phyloP scores from a whole-genome alignment of 2,797 vertebrate species.

The Botia kubotai region DNA sequence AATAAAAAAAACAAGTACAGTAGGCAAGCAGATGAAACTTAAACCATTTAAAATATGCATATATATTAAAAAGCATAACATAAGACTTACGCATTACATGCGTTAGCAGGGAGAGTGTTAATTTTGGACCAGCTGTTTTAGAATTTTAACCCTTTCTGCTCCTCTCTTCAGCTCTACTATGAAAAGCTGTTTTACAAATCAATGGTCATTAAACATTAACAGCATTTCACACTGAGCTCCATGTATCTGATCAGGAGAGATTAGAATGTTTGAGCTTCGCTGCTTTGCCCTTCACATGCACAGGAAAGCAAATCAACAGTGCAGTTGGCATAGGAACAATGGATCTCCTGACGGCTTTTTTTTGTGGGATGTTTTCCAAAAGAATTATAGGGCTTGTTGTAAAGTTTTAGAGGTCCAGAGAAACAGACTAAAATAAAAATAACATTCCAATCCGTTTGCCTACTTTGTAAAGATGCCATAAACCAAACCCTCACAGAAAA shows the following conservation, averaged over 20 bases:
- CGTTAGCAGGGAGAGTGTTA: too few relatives aligned
- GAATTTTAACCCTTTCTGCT: background rate
- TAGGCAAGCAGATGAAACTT: too few relatives aligned
- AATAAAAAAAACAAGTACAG: too few relatives aligned
- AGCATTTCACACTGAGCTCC: constrained; percentile 50
- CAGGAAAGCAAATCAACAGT: constrained; percentile 35
- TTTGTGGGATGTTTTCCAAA: constrained; percentile 28
- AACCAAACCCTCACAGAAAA: too few relatives aligned
- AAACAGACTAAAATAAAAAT: constrained; percentile 6
- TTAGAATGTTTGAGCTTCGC: constrained; percentile 51
- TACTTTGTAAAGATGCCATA: background rate
- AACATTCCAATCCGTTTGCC: background rate
- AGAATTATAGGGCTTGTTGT: constrained; percentile 27
- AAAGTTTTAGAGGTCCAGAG: constrained; percentile 11
- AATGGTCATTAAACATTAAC: constrained; percentile 57
- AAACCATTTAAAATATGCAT: too few relatives aligned
- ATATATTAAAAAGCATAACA: too few relatives aligned
- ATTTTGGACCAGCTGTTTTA: too few relatives aligned
- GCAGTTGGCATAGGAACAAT: constrained; percentile 39
- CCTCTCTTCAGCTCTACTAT: background rate
- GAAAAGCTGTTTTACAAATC: background rate
- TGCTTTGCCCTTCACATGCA: constrained; percentile 50
- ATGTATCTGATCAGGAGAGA: constrained; percentile 59
- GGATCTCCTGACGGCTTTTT: constrained; percentile 39
- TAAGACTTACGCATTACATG: too few relatives aligned